Conservation (phyloP, 2,888 invertebrate species). For the Nectonema munidae region DNA sequence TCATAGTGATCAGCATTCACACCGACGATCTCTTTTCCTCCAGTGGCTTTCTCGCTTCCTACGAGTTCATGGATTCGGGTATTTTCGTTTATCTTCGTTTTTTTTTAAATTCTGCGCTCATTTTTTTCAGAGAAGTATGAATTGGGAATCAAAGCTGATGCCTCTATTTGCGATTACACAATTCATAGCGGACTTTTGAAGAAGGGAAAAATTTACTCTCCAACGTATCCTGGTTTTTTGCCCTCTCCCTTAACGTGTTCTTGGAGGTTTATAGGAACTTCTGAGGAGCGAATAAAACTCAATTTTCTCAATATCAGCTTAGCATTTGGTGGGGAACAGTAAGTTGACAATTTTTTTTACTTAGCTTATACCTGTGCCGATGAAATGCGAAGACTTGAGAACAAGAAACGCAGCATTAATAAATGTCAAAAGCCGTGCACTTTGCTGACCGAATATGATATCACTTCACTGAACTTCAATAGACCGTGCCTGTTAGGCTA, state of each 20-base stretch:
- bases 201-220: not conserved
- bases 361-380: no score
- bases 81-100: conserved; percentile 10
- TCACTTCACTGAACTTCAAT: no score
- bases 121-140: conserved; percentile 14
- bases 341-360: no score
- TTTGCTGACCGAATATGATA: no score
- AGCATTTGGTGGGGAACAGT: conserved; percentile 8
- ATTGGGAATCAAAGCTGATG: not conserved
- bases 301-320: conserved; percentile 8
- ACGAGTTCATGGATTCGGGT: conserved; percentile 20
- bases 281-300: conserved; percentile 7
- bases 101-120: conserved; percentile 18
- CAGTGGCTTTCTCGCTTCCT: conserved; percentile 20
- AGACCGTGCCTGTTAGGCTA: no score
- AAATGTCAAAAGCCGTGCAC: no score
- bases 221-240: conserved; percentile 8
- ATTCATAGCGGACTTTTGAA: not conserved
- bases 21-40: conserved; percentile 18
- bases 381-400: no score
- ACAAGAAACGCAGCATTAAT: no score
- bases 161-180: conserved; percentile 1
- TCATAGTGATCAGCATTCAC: conserved; percentile 22
- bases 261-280: conserved; percentile 8
- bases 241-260: not conserved